Base-by-base conservation (phyloP, 2,797 vertebrate genomes). In the Schizothorax lantsangensis region DNA sequence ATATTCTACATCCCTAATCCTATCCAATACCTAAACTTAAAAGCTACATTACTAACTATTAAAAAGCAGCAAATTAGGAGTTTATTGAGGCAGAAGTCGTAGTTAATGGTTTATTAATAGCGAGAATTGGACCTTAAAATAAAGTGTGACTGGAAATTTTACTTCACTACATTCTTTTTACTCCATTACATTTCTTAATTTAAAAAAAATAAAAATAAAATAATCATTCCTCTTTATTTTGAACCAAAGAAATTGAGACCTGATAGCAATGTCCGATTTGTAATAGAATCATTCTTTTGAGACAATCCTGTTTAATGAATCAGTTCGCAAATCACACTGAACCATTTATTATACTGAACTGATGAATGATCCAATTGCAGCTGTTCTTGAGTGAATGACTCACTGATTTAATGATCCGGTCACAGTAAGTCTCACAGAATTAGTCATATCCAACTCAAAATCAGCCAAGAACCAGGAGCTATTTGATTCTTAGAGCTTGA, bases 301-400 rank as follows among this genome's bases (percentile, higher is more conserved):
- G 75, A 79, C 54, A 43, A 17, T 79, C 23, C 12, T 7, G 57
- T 77, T 79, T n/a, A 33, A 52, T 33, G 26, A 59, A 17, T 79
- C 14, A 12, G 33, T 59, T 43, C 21, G 26, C 21, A 59, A 59
- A 59, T 79, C 77, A 40, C 36, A 40, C 21, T 79, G 36, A 79
- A 79, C 12, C 12, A 43, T 40, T 23, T 15, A 79, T 59, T 79
- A 26, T 79, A 43, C 15, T 59, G 54, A 26, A 79, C 77, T 79
- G 36, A 59, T 79, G 54, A 79, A 40, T 59, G 23, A 59, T 79
- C 12, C 12, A 10, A 2, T 26, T 79, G 52, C 52, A 40, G 77
- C 52, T 59, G 77, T 57, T 43, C 52, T 57, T 57, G 36, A 59
- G 54, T 79, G 52, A 40, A 59, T 79, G 54, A 26, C 36, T 59